Evolutionary conservation across 2,888 invertebrate genomes (phyloP).

Genomic region (Drosophila atroscutellata): DNA sequence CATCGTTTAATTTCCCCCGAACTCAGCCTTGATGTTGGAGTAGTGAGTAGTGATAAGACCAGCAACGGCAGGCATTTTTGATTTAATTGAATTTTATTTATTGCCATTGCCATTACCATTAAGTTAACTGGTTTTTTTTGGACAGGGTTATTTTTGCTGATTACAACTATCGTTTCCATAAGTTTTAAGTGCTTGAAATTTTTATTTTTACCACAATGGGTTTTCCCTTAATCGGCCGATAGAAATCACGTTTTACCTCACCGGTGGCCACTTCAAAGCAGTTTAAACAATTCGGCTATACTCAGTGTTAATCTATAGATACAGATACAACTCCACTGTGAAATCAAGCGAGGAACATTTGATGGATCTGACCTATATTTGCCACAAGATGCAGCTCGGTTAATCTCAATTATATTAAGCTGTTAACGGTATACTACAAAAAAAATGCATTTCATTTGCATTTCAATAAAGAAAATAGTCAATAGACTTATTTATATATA

Average conservation of each 20-base stretch:
- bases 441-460: not conserved
- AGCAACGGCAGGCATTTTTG: constrained; percentile 42
- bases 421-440: not conserved
- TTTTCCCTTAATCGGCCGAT: constrained; percentile 12
- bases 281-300: not conserved
- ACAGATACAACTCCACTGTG: constrained; percentile 1
- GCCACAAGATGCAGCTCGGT: not conserved
- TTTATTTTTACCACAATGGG: constrained; percentile 10
- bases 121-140: constrained; percentile 28
- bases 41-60: constrained; percentile 48
- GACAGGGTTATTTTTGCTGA: constrained; percentile 36
- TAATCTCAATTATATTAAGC: not conserved
- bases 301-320: constrained; percentile 7
- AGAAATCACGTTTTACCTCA: constrained; percentile 34
- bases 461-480: not conserved
- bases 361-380: not conserved
- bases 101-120: constrained; percentile 47
- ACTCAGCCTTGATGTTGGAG: constrained; percentile 25
- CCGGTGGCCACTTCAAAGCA: constrained; percentile 13
- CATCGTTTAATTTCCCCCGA: not conserved
- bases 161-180: constrained; percentile 22
- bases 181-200: constrained; percentile 30
- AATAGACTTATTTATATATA: not conserved
- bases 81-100: constrained; percentile 62
- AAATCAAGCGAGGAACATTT: not conserved